Conservation (phyloP, 2,113 vertebrate genomes). For the Anser cygnoides region DNA sequence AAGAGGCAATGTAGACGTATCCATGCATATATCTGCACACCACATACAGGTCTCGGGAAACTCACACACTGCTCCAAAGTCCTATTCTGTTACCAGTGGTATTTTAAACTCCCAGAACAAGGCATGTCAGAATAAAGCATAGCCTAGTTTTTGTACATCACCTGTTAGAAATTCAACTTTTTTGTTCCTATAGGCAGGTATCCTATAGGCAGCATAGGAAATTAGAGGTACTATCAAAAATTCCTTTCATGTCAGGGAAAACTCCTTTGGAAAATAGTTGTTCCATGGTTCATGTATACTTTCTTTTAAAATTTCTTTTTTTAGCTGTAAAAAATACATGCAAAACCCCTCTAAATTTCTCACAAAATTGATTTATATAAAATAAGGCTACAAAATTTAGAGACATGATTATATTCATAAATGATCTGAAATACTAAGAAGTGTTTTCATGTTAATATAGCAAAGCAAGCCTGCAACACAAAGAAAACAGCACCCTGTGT, state of each 20-base stretch:
- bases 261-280: background rate
- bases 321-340: background rate
- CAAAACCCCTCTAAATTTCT: background rate
- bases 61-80: background rate
- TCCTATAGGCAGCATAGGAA: background rate
- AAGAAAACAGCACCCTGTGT: background rate
- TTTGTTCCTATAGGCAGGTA: background rate
- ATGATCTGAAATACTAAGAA: background rate
- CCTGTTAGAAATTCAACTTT: background rate
- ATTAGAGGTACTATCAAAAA: background rate
- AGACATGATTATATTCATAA: background rate
- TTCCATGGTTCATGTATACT: background rate
- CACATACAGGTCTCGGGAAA: background rate
- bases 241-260: background rate
- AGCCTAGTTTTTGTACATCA: background rate
- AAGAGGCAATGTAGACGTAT: accelerated
- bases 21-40: background rate
- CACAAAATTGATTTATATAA: background rate
- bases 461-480: background rate
- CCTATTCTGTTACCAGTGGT: background rate
- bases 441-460: background rate
- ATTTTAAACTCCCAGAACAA: background rate
- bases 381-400: background rate
- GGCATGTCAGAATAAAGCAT: background rate
- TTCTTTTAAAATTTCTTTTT: background rate